Conservation (phyloP, 2,888 invertebrate species). For the Endotricha flammealis region DNA sequence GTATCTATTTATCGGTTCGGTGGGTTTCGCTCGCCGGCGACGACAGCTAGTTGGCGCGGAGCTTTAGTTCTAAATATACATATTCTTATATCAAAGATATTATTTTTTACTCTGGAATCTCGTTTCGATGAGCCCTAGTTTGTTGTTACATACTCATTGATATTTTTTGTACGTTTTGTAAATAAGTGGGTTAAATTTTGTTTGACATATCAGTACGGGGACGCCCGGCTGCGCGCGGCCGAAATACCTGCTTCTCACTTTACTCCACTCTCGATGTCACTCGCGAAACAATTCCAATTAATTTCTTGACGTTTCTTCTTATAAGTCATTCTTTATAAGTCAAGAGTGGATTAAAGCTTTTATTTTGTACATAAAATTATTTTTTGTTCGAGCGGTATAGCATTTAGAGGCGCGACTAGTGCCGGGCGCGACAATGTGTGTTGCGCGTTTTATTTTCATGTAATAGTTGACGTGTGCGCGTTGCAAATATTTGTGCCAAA, state of each 20-base stretch:
- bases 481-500: constrained; percentile 56
- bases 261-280: no score
- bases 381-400: constrained; percentile 16
- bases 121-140: constrained; percentile 24
- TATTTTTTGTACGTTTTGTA: constrained; percentile 51
- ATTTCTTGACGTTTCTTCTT: no score
- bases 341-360: constrained; percentile 3
- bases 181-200: constrained; percentile 44
- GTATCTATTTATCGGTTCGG: neutral
- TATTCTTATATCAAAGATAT: constrained; percentile 26
- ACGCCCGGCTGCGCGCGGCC: neutral
- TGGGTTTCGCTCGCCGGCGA: neutral
- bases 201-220: constrained; percentile 45
- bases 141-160: constrained; percentile 51
- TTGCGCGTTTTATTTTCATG: constrained; percentile 20
- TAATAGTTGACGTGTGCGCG: constrained; percentile 18
- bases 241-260: no score
- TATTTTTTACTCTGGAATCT: constrained; percentile 35
- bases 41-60: constrained; percentile 2
- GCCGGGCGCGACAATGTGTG: constrained; percentile 7
- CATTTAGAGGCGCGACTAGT: constrained; percentile 24
- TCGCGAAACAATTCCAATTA: no score
- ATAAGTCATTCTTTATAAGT: no score
- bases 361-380: constrained; percentile 18
- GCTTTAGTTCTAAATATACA: constrained; percentile 21